Evolutionary conservation across 2,888 invertebrate species (phyloP), one percentile per base, ranked within the genome.

Genomic region (Agrotis ipsilon): DNA sequence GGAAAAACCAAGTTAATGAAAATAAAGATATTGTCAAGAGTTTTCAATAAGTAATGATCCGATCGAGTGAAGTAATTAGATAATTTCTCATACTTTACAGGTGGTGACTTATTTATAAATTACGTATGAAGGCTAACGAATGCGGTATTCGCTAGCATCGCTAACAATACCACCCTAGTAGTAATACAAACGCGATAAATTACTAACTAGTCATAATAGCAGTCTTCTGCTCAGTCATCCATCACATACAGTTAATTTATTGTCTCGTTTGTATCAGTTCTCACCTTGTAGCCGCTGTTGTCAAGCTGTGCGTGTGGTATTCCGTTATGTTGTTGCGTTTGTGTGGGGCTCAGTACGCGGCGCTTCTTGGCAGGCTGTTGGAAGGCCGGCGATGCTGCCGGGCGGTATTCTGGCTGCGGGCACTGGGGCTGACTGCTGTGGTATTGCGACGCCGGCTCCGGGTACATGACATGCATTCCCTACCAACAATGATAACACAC

Each of bases 381-480:
- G 76, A 88, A 91, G 71, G 91, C 91, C 94, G 96, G 94, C 92
- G 94, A 93, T 87, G 85, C 84, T 83, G 92, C 94, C 94, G 92
- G 90, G 90, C 91, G 93, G 89, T 91, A 91, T 67, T 92, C 89
- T 70, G 89, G 88, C 88, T 92, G 93, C 84, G 89, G 87, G 93
- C 88, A 90, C 89, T 90, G 90, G 83, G 92, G 93, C 91, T 94
- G 93, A 94, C 91, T 95, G 93, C 89, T 94, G 94, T 92, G 93
- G 92, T 95, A 93, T 91, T 93, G 94, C 90, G 91, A 91, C 91
- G 92, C 88, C 93, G 91, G 93, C 93, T 95, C 96, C 92, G 97
- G 97, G 97, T 97, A 98, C 98, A 98, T 98, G 98, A 98, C 98
- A 98, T 97, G 98, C 97, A 97, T 97, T 97, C 97, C 97, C 98